Evolutionary conservation across 2,888 invertebrate genomes (phyloP), one percentile per base, ranked within the genome.

Genomic region (Lasius fuliginosus): DNA sequence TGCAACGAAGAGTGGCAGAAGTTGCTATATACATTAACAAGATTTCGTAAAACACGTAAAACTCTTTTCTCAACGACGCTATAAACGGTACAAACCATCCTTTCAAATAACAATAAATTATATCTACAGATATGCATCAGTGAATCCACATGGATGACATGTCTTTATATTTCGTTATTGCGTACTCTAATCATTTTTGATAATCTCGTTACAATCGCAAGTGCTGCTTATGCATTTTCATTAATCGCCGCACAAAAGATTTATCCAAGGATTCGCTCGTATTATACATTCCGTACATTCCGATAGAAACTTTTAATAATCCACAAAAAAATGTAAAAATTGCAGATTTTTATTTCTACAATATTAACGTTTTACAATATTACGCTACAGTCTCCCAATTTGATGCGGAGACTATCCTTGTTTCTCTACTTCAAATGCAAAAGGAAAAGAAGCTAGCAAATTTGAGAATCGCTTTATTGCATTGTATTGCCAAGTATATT

Each of bases 91-190:
- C 68, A 77, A 68, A 77, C 30, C 42, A 18, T 68, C 4, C 18
- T 58, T 68, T 56, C 27, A 46, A 71, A n/a, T 46, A 79, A 71
- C 23, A 30, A 77, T 79, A 42, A 69, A 6, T 71, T 60, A 60
- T 79, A 68, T 71, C 71, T 60, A 71, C 27, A 71, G 46, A 69
- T 71, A 79, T 71, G 58, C 42, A 69, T 69, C 33, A 60, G 18
- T 58, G 30, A 42, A 77, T 71, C 9, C 46, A 46, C 9, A 9
- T 62, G 8, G n/a, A 18, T 46, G 8, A 69, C 33, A 46, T 4
- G 49, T 60, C 18, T 42, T n/a, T 18, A 53, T 65, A 53, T 15
- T 40, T 77, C 4, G 12, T 12, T 67, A 23, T n/a, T 23, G 33
- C 23, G 23, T 9, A 23, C 12, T 64, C 11, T 56, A 30, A 65